phyloP scores from a whole-genome alignment of 2,113 vertebrate genomes.

The Nipponia nippon region DNA sequence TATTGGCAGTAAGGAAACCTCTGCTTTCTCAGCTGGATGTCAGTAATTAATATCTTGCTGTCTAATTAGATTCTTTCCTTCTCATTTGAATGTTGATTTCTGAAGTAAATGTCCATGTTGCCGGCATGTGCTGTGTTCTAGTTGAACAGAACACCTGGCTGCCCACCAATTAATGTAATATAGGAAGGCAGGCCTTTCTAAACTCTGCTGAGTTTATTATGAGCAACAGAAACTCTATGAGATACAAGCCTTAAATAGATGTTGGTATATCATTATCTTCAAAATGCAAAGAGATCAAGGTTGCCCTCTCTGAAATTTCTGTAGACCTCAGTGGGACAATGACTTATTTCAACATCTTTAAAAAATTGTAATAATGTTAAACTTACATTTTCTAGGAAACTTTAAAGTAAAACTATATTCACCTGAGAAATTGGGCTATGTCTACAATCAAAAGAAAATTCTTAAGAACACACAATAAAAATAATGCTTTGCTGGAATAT shows the following conservation, averaged over 20 bases:
- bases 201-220: not conserved
- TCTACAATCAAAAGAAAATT: not conserved
- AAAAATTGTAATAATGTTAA: not conserved
- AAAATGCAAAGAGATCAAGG: not conserved
- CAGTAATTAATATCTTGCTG: conserved; percentile 48
- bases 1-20: not conserved
- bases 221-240: not conserved
- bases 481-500: not conserved
- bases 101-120: not conserved
- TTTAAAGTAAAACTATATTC: not conserved
- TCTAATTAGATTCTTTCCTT: conserved; percentile 20
- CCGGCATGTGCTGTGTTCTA: not conserved
- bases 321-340: not conserved
- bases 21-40: conserved; percentile 2
- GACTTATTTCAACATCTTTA: not conserved
- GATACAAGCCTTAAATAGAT: not conserved
- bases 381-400: not conserved
- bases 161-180: conserved; percentile 8
- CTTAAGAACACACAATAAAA: not conserved
- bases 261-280: not conserved
- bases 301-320: not conserved
- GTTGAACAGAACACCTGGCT: not conserved
- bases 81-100: conserved; percentile 14
- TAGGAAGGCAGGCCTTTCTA: not conserved
- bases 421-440: not conserved